A percentile compares a stretch with the other conserved stretches of the same genome.
phyloP scores from a whole-genome alignment of 37 sponge, comb jelly and placozoan species.

The Cliona cf. orientalis region DNA sequence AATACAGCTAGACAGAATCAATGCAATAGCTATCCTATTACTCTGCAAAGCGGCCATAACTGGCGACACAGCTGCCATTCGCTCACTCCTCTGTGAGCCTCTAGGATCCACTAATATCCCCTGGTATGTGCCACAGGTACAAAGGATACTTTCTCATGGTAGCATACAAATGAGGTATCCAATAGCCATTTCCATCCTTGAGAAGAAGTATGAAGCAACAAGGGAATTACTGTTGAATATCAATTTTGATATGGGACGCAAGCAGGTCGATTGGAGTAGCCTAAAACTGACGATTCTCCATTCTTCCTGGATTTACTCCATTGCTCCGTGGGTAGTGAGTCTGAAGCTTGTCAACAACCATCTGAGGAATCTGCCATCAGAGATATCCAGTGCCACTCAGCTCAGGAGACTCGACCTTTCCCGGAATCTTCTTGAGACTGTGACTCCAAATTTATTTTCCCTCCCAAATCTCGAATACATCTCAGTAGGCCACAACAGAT shows the following conservation, averaged over 20 bases:
- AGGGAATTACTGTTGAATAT: constrained; percentile 74
- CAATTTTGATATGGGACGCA: constrained; percentile 73
- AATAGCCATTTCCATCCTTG: constrained; percentile 75
- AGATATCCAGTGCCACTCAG: constrained; percentile 64
- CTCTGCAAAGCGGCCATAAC: constrained; percentile 78
- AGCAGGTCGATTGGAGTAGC: constrained; percentile 78
- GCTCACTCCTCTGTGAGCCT: constrained; percentile 78
- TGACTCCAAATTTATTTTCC: constrained; percentile 55
- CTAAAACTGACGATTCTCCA: constrained; percentile 72
- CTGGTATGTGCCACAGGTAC: constrained; percentile 77
- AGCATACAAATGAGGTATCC: constrained; percentile 62
- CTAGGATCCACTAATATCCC: constrained; percentile 32
- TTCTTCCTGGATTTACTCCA: constrained; percentile 76
- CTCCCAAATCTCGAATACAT: constrained; percentile 76
- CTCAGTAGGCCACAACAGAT: constrained; percentile 53
- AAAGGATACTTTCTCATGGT: constrained; percentile 47
- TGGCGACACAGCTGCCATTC: constrained; percentile 49
- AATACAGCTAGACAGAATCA: constrained; percentile 69
- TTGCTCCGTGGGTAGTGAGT: constrained; percentile 83
- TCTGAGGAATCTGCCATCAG: constrained; percentile 51
- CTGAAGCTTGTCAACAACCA: constrained; percentile 77
- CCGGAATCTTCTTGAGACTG: constrained; percentile 56
- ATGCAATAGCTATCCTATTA: constrained; percentile 71
- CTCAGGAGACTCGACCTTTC: constrained; percentile 74
- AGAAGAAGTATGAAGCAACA: constrained; percentile 73